Percentiles rank a stretch among this genome's conserved stretches.
Evolutionary conservation across 1,140 invertebrate species (phyloP).

Genomic region (Eriosoma lanigerum): DNA sequence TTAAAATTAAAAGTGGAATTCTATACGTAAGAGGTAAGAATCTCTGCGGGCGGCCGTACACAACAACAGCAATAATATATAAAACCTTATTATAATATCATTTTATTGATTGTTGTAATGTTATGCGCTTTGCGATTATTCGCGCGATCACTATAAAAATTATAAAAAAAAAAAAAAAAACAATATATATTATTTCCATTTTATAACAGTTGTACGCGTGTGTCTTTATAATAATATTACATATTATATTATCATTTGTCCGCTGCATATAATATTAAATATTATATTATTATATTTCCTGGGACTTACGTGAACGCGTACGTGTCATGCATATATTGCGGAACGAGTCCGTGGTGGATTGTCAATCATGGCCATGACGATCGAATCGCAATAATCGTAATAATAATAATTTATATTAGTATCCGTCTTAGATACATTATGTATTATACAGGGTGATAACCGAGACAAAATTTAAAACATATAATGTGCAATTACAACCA

Average conservation of each 20-base stretch:
- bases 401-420: slow-evolving; percentile 15
- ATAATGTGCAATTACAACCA: no score
- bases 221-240: no score
- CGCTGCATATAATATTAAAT: no score
- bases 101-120: no score
- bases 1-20: slow-evolving; percentile 37
- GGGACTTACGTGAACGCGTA: slow-evolving; percentile 30
- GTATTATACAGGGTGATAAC: no score
- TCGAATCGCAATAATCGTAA: not conserved
- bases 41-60: slow-evolving; percentile 18
- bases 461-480: no score
- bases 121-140: no score
- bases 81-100: no score
- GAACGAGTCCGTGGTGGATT: slow-evolving; percentile 43
- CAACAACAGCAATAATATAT: not conserved
- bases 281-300: not conserved
- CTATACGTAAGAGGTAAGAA: not conserved
- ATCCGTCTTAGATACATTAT: not conserved
- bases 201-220: no score
- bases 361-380: slow-evolving; percentile 38
- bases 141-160: no score
- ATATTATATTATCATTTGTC: not conserved
- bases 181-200: no score
- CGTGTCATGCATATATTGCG: slow-evolving; percentile 34
- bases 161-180: no score